Evolutionary conservation across 2,888 invertebrate genomes (phyloP).

Genomic region (Aromia moschata): DNA sequence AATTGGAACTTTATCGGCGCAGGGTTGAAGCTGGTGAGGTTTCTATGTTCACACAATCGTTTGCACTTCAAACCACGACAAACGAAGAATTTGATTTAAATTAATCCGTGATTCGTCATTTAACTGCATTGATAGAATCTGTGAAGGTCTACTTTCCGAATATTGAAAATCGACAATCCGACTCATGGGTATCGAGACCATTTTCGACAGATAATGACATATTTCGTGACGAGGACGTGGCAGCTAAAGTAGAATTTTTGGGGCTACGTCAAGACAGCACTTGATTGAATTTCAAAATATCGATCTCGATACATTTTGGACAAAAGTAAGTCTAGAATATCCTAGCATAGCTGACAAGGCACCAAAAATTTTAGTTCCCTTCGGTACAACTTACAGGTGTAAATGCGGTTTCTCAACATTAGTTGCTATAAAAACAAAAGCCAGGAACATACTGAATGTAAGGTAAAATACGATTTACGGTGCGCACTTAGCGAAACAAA

Average conservation of each 20-base stretch:
- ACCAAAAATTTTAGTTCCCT: not conserved
- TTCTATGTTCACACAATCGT: conserved; percentile 7
- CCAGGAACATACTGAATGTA: not conserved
- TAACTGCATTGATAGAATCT: conserved; percentile 6
- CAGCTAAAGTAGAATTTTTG: conserved; percentile 8
- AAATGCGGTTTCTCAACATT: not conserved
- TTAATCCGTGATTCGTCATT: conserved; percentile 2
- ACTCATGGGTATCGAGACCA: conserved; percentile 8
- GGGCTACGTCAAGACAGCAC: conserved; percentile 1
- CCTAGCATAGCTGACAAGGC: not conserved
- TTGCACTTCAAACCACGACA: no score
- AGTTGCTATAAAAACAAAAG: not conserved
- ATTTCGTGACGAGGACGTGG: not conserved
- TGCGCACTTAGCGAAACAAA: not conserved
- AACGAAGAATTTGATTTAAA: no score
- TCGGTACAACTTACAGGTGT: not conserved
- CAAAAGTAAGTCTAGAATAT: not conserved
- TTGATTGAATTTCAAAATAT: conserved; percentile 2
- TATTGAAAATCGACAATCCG: conserved; percentile 4
- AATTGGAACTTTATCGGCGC: conserved; percentile 6
- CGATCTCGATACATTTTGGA: not conserved
- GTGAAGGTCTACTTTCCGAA: conserved; percentile 5
- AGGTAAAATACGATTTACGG: not conserved
- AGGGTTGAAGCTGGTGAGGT: conserved; percentile 4
- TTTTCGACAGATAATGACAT: conserved; percentile 7